Evolutionary conservation across 2,113 vertebrate genomes (phyloP).

Genomic region (Eidolon helvum): DNA sequence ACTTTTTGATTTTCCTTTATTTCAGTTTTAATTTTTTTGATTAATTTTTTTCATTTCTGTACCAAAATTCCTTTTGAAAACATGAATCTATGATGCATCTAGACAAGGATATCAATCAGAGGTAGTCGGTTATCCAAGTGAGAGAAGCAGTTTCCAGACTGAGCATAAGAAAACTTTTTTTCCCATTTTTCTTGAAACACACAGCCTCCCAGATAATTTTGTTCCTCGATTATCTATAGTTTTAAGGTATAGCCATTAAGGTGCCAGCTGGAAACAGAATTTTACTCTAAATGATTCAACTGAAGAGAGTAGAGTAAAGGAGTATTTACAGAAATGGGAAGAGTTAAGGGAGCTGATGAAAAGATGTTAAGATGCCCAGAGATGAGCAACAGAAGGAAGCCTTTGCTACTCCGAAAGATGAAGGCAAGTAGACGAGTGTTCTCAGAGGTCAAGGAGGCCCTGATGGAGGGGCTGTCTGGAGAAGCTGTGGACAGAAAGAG

Average conservation of each 20-base stretch:
- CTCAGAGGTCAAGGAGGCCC: neutral
- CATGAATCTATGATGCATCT: neutral
- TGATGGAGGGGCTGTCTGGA: neutral
- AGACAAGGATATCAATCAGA: rapidly evolving
- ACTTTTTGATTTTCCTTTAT: neutral
- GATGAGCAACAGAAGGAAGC: neutral
- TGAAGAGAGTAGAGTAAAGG: neutral
- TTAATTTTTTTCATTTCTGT: neutral
- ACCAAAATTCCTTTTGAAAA: neutral
- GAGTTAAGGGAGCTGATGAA: neutral
- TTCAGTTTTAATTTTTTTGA: neutral
- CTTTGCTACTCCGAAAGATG: no score
- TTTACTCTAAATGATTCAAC: neutral
- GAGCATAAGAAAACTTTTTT: neutral
- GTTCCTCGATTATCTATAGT: neutral
- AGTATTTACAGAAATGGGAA: neutral
- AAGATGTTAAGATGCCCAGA: neutral
- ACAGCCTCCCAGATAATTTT: neutral
- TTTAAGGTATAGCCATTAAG: neutral
- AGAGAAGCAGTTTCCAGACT: neutral
- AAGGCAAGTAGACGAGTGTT: rapidly evolving
- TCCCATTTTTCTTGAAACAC: neutral
- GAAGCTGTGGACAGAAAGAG: neutral
- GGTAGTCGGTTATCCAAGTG: neutral
- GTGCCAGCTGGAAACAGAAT: neutral